phyloP scores from a whole-genome alignment of 1,140 invertebrate species.

The Drosophila erecta region DNA sequence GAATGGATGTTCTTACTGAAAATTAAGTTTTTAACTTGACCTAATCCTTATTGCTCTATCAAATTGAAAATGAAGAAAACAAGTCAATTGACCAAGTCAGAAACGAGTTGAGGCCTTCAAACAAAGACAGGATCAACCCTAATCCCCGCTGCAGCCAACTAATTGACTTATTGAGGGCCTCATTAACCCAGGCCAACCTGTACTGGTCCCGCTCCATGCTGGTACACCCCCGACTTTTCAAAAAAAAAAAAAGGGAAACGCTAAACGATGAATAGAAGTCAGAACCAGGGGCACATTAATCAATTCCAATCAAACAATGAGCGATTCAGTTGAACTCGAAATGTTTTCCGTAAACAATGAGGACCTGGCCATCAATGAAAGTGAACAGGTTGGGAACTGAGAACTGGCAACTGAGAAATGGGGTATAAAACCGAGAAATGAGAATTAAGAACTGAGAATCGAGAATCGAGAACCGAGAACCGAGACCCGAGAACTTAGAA shows the following conservation, averaged over 20 bases:
- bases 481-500: constrained; percentile 14
- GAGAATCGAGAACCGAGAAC: not conserved
- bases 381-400: constrained; percentile 62
- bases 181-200: constrained; percentile 64
- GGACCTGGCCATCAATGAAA: constrained; percentile 63
- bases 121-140: constrained; percentile 42
- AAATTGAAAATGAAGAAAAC: constrained; percentile 8
- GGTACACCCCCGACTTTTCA: not conserved
- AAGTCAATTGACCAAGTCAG: constrained; percentile 32
- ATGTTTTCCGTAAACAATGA: constrained; percentile 75
- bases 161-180: constrained; percentile 79
- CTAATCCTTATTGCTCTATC: constrained; percentile 15
- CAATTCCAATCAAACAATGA: constrained; percentile 64
- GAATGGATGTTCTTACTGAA: not conserved
- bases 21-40: not conserved
- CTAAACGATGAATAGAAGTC: constrained; percentile 32
- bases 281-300: constrained; percentile 66
- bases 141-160: constrained; percentile 55
- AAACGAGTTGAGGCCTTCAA: constrained; percentile 23
- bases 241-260: constrained; percentile 37
- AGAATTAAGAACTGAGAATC: not conserved
- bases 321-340: constrained; percentile 64
- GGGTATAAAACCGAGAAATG: not conserved
- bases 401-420: constrained; percentile 14
- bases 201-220: constrained; percentile 22